Conservation (phyloP, 1,140 invertebrate genomes). For the Streblospio benedicti region DNA sequence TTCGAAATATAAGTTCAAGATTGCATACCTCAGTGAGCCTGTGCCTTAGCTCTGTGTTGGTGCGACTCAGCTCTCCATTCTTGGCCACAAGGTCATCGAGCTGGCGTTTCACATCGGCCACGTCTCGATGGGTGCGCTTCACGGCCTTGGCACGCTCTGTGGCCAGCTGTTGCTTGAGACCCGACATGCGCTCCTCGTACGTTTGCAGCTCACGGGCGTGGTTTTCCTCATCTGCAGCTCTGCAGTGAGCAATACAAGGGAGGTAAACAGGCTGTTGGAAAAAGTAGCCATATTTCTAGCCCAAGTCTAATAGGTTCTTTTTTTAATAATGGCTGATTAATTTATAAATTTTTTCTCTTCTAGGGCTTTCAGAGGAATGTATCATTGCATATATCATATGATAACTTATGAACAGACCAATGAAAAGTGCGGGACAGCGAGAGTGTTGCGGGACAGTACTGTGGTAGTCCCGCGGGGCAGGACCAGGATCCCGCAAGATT, state of each 20-base stretch:
- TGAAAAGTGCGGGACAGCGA: too few relatives aligned
- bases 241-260: conserved; percentile 11
- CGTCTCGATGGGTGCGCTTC: conserved; percentile 31
- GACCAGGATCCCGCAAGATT: too few relatives aligned
- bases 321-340: too few relatives aligned
- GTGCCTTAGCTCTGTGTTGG: conserved; percentile 35
- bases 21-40: too few relatives aligned
- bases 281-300: background rate
- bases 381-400: too few relatives aligned
- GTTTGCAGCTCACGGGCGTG: conserved; percentile 31
- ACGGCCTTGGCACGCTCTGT: conserved; percentile 33
- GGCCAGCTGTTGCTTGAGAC: conserved; percentile 29
- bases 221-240: conserved; percentile 30
- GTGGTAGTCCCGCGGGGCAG: too few relatives aligned
- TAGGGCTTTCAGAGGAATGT: too few relatives aligned
- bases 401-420: too few relatives aligned
- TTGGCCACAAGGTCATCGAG: conserved; percentile 30
- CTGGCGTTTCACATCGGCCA: conserved; percentile 35
- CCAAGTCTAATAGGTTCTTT: too few relatives aligned
- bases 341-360: too few relatives aligned
- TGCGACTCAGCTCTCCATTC: conserved; percentile 34
- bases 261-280: background rate
- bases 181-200: conserved; percentile 31
- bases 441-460: too few relatives aligned
- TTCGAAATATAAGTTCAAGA: too few relatives aligned